These are phyloP conservation scores for Sturmia bella DNA, from an alignment of 2,888 invertebrate genomes.

Conservation along the genomic window DNA sequence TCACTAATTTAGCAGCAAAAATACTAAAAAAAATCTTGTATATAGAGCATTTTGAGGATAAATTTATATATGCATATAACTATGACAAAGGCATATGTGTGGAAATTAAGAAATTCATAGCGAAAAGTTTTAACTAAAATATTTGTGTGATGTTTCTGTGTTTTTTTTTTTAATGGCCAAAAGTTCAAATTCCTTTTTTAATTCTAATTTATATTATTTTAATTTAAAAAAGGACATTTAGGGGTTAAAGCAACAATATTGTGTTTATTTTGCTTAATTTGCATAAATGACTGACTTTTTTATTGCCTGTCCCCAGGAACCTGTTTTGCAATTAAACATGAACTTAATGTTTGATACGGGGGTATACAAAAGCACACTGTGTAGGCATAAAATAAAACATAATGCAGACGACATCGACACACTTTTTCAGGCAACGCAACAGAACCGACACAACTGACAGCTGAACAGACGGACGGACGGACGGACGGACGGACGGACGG, in stretches of 20 bases:
- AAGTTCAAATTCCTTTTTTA: neutral
- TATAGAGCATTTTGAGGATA: no score
- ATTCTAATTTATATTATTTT: no score
- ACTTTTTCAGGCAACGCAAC: slow-evolving; percentile 63
- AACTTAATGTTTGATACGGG: slow-evolving; percentile 74
- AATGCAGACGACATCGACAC: slow-evolving; percentile 54
- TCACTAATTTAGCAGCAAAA: no score
- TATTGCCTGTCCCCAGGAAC: slow-evolving; percentile 60
- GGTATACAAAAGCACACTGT: slow-evolving; percentile 28
- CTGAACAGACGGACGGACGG: slow-evolving; percentile 18
- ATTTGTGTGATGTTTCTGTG: no score
- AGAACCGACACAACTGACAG: slow-evolving; percentile 41
- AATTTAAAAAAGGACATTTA: no score
- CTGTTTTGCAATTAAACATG: slow-evolving; percentile 77
- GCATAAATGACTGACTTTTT: slow-evolving; percentile 74
- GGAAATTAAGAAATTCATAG: no score
- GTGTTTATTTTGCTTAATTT: slow-evolving; percentile 70
- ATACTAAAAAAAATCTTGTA: no score
- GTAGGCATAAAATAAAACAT: slow-evolving; percentile 51
- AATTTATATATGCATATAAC: no score
- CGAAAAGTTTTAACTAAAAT: no score
- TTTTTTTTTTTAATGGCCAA: slow-evolving; percentile 2
- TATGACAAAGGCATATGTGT: no score
- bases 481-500: slow-evolving; percentile 12
- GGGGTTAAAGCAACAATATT: slow-evolving; percentile 48